These are phyloP conservation scores for Erebia epiphron DNA, from an alignment of 2,888 invertebrate species.

Conservation along the genomic window DNA sequence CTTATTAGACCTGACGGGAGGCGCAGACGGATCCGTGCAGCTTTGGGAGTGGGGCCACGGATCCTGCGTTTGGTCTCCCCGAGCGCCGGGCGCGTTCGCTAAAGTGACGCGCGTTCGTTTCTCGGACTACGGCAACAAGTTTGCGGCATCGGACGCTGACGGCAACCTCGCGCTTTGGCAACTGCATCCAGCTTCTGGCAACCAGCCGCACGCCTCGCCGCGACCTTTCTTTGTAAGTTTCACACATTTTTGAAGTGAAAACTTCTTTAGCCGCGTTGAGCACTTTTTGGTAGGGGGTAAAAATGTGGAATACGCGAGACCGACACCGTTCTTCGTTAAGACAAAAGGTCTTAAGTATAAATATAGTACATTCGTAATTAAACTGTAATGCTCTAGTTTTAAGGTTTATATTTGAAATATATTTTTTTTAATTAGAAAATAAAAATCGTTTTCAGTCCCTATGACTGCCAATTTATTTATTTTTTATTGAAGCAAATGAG, in stretches of 20 bases:
- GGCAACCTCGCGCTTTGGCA: constrained; percentile 98
- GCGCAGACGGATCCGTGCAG: constrained; percentile 97
- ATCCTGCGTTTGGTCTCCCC: constrained; percentile 93
- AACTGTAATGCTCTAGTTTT: too few species aligned
- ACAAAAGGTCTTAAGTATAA: too few species aligned
- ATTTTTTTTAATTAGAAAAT: too few species aligned
- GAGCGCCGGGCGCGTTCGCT: constrained; percentile 96
- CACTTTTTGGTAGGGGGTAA: too few species aligned
- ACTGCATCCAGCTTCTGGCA: constrained; percentile 86
- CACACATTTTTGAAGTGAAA: background rate
- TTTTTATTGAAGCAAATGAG: too few species aligned
- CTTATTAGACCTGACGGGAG: constrained; percentile 93
- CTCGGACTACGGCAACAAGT: constrained; percentile 98
- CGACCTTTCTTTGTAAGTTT: constrained; percentile 93
- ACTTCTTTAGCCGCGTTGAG: too few species aligned
- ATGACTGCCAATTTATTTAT: too few species aligned
- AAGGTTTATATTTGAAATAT: too few species aligned
- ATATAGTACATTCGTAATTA: too few species aligned
- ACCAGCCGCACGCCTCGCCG: constrained; percentile 78
- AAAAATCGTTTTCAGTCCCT: too few species aligned
- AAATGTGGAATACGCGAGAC: too few species aligned
- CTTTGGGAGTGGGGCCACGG: constrained; percentile 99
- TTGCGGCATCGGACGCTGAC: constrained; percentile 98
- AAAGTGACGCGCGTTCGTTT: constrained; percentile 98
- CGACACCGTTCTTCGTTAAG: too few species aligned